Base-by-base conservation (phyloP, 2,888 invertebrate species). In the Drosophila kokeensis region DNA sequence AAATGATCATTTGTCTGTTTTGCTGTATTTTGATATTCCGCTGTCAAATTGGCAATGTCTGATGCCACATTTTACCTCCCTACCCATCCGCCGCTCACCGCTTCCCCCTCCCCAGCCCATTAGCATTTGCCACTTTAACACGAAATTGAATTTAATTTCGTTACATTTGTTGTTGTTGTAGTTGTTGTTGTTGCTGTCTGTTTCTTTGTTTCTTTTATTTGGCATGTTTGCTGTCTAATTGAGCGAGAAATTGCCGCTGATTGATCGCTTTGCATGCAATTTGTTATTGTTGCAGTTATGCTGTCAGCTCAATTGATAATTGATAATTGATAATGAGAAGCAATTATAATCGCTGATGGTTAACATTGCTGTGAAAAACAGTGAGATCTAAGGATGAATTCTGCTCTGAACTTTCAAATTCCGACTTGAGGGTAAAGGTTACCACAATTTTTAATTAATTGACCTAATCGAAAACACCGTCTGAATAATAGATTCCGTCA, bases 161-260 rank as follows among this genome's bases (percentile, higher is more conserved):
- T 68, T 87, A 73, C 55, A 83, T 78, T 74, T 59, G 67, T 64
- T 58, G 38, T n/a, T 54, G 54, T 71, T 53, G 45, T 49, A 64
- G 29, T 61, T 53, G 38, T 32, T 70, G 48, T 8, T 32, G 52
- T 27, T 48, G 52, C 11, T 45, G 36, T 52, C 55, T 42, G 63
- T 70, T 66, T 57, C 69, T 65, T 55, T 76, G 69, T 80, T 75
- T 74, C 68, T 69, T 69, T 79, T 75, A 71, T 81, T 81, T 85
- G 79, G 75, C 77, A 77, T 81, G 86, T 82, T 90, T 83, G 91
- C 87, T 90, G 92, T 90, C 92, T 92, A 92, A 92, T 92, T 92
- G 92, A 92, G 92, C 92, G 92, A 88, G 88, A 92, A 92, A 92
- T 92, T 91, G 91, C 87, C 83, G 92, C 83, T 92, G 92, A 92